Evolutionary conservation across 92 coral and sea anemone species (phyloP), one percentile per base, ranked within the genome.

Genomic region (Zoanthus solanderi): DNA sequence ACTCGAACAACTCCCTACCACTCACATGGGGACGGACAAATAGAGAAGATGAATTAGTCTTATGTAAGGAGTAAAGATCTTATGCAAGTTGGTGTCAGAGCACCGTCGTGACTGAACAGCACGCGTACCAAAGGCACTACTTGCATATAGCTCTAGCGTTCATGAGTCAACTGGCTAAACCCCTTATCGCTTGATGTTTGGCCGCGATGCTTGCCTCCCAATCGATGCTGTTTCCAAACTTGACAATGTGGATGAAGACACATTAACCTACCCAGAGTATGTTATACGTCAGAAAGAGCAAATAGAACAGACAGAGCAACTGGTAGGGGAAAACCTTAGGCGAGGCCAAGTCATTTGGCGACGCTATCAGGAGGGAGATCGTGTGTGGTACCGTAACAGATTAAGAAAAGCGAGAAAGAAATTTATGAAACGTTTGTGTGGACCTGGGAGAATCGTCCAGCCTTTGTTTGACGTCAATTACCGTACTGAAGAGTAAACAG

Each of bases 321-420:
- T 85, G 74, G 79, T 71, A 71, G 78, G 86, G 48, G 78, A 87
- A 32, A 87, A 53, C 72, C 85, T 67, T 15, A 78, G 79, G 68
- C 76, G 90, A 63, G 52, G 8, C 52, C 52, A 47, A 47, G 52
- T 47, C 52, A 47, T 47, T 47, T 47, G 8, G 52, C 90, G 79
- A 71, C 78, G 58, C 78, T 79, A 75, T 58, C 68, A 47, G 60
- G 91, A n/a, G 7, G 83, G 82, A 71, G 83, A 72, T 75, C 50
- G 91, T n/a, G 68, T 88, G 46, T 83, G 87, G 91, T 82, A 88
- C 76, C 17, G 78, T 78, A 87, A 87, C 86, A 80, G 66, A 52
- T 65, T 86, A 18, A 71, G 79, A 68, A 29, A 28, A 44, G 37
- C 75, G 78, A 23, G 48, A 76, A 83, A 47, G 52, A 47, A 47